phyloP scores from a whole-genome alignment of 2,113 vertebrate species.

The Chaenocephalus aceratus region DNA sequence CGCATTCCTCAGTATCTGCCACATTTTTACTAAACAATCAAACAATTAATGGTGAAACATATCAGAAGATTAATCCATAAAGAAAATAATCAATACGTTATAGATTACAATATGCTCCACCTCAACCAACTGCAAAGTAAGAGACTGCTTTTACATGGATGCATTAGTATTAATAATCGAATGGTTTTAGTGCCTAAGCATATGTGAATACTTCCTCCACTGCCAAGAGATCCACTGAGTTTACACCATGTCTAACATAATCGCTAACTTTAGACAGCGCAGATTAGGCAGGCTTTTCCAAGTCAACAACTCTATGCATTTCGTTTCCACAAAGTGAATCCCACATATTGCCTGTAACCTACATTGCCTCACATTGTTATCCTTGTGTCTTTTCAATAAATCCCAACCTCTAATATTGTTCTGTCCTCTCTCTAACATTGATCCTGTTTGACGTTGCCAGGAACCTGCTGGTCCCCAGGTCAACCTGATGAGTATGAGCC shows the following conservation, averaged over 20 bases:
- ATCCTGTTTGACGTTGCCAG: constrained; percentile 60
- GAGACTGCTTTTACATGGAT: neutral
- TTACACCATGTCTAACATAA: constrained; percentile 23
- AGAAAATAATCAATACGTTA: neutral
- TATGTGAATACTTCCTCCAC: neutral
- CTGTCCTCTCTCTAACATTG: constrained; percentile 55
- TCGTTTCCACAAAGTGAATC: neutral
- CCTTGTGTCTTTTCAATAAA: constrained; percentile 38
- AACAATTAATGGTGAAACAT: neutral
- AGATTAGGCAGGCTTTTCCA: neutral
- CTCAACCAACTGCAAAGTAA: neutral
- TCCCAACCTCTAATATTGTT: constrained; percentile 50
- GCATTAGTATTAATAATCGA: too few species aligned
- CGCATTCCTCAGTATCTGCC: neutral
- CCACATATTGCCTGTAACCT: neutral
- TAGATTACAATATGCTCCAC: too few species aligned
- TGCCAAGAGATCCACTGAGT: neutral
- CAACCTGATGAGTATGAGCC: constrained; percentile 83
- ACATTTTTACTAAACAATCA: neutral
- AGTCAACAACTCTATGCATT: neutral
- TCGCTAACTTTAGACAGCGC: constrained; percentile 22
- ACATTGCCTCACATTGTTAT: constrained; percentile 22
- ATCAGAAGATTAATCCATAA: neutral
- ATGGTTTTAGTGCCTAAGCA: too few species aligned
- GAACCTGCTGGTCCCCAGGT: constrained; percentile 77